phyloP scores from a whole-genome alignment of 2,888 invertebrate genomes.

The Apeira syringaria region DNA sequence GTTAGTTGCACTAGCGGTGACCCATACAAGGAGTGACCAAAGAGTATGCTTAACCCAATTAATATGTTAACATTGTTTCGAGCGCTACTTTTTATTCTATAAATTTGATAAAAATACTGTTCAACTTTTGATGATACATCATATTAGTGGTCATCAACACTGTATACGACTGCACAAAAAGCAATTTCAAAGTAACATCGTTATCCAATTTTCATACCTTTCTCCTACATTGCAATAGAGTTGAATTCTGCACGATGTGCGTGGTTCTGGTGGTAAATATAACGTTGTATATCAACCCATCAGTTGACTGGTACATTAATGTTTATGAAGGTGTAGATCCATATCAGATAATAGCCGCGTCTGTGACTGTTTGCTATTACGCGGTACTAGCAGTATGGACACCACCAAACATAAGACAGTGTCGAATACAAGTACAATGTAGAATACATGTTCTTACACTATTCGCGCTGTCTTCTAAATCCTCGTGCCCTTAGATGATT shows the following conservation, averaged over 20 bases:
- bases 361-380: constrained; percentile 47
- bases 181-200: constrained; percentile 5
- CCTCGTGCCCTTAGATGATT: too few relatives aligned
- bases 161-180: constrained; percentile 51
- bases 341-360: constrained; percentile 79
- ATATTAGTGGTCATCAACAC: constrained; percentile 36
- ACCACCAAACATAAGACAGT: too few relatives aligned
- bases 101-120: too few relatives aligned
- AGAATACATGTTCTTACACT: too few relatives aligned
- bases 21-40: too few relatives aligned
- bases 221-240: constrained; percentile 14
- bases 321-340: constrained; percentile 75
- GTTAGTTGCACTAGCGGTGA: too few relatives aligned
- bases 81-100: too few relatives aligned
- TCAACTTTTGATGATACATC: not conserved
- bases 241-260: constrained; percentile 11
- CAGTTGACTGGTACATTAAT: constrained; percentile 73
- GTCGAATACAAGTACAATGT: too few relatives aligned
- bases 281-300: constrained; percentile 64
- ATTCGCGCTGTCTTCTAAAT: too few relatives aligned
- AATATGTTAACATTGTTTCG: too few relatives aligned
- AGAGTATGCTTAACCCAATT: too few relatives aligned
- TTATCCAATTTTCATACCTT: not conserved
- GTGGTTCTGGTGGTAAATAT: constrained; percentile 40
- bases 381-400: constrained; percentile 5